Conservation (phyloP, 2,113 vertebrate genomes). For the Mormoops blainvillei region DNA sequence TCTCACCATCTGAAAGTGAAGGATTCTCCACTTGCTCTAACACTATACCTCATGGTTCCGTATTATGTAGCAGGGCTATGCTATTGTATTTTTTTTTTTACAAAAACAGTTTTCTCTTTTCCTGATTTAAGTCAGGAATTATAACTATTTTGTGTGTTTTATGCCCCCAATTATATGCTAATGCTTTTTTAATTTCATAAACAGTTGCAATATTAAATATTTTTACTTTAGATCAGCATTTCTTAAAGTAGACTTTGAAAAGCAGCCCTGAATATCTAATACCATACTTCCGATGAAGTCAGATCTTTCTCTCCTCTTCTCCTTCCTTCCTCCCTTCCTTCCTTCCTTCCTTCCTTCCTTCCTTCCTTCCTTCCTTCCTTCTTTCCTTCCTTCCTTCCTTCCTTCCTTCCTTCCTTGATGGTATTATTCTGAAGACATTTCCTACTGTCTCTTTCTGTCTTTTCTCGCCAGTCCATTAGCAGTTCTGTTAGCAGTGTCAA, state of each 20-base stretch:
- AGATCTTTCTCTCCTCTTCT: neutral
- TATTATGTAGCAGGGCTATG: neutral
- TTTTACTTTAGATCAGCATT: neutral
- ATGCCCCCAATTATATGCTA: neutral
- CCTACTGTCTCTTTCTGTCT: neutral
- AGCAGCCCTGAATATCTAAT: neutral
- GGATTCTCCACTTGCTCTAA: neutral
- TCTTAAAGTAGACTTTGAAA: neutral
- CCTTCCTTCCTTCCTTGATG: neutral
- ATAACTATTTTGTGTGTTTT: neutral
- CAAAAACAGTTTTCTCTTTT: neutral
- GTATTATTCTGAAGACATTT: neutral
- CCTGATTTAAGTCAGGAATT: neutral
- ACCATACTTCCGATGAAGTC: neutral
- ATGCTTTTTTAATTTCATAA: neutral
- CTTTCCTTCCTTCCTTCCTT: neutral
- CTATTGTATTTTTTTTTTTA: neutral
- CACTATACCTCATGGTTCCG: neutral
- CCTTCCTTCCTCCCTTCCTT: too few species aligned
- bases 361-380: too few species aligned
- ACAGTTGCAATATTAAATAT: neutral
- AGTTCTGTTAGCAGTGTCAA: neutral
- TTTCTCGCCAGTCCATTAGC: neutral
- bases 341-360: neutral
- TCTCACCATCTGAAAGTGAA: neutral